A percentile compares a stretch with the other conserved stretches of the same genome.
These are phyloP conservation scores for Aldabrachelys gigantea DNA, from an alignment of 2,113 vertebrate genomes.

Conservation along the genomic window DNA sequence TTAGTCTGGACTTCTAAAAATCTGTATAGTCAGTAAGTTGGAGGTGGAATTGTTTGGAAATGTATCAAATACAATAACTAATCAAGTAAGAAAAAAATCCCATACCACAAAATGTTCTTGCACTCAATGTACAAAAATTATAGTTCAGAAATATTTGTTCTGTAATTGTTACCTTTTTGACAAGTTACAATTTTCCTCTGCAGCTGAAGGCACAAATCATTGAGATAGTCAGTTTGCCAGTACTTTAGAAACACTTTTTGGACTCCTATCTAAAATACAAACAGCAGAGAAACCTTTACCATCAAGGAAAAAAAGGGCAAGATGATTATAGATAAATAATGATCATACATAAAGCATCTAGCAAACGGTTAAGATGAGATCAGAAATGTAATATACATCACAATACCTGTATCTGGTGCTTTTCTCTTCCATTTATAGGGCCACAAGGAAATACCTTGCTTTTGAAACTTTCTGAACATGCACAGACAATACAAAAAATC, in stretches of 20 bases:
- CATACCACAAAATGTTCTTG: background rate
- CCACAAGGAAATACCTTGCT: background rate
- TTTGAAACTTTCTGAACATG: slow-evolving; percentile 30
- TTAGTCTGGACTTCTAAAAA: background rate
- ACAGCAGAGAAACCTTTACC: slow-evolving; percentile 45
- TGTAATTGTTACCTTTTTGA: slow-evolving; percentile 89
- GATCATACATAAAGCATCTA: background rate
- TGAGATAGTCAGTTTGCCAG: slow-evolving; percentile 94
- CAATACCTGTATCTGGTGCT: background rate
- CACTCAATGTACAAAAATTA: background rate
- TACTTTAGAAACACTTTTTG: slow-evolving; percentile 94
- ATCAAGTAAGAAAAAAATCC: background rate
- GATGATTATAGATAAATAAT: background rate
- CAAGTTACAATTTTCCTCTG: slow-evolving; percentile 92
- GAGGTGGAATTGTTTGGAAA: background rate
- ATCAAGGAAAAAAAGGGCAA: background rate
- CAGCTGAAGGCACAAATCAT: slow-evolving; percentile 89
- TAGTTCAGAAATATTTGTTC: background rate
- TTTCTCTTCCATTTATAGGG: background rate
- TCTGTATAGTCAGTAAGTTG: background rate
- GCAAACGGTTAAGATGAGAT: slow-evolving; percentile 9
- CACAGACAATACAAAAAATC: background rate
- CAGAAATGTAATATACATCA: background rate
- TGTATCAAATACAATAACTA: background rate
- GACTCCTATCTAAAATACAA: slow-evolving; percentile 85